A percentile compares a stretch with the other conserved stretches of the same genome.
Evolutionary conservation across 1,140 invertebrate species (phyloP).

Genomic region (Helicoverpa armigera): DNA sequence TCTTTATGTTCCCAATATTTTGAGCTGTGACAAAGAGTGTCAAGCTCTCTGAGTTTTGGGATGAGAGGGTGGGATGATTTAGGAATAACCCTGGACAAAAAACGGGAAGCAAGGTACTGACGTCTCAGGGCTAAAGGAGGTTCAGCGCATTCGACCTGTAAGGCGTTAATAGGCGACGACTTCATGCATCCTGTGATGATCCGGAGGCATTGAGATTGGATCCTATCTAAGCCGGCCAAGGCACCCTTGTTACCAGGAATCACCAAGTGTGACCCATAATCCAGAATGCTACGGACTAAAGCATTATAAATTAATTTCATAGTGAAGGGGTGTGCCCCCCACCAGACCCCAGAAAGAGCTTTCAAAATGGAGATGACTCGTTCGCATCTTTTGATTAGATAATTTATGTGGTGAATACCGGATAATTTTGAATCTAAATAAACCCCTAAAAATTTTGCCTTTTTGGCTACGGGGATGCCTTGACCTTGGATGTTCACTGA

Average conservation of each 20-base stretch:
- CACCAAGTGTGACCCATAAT: constrained; percentile 29
- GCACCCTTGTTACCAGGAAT: constrained; percentile 30
- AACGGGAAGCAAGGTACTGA: no score
- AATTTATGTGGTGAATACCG: constrained; percentile 43
- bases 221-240: neutral
- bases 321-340: constrained; percentile 51
- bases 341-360: constrained; percentile 50
- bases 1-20: no score
- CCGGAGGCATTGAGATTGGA: no score
- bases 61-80: no score
- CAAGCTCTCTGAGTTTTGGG: no score
- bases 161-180: no score
- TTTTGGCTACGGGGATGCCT: neutral
- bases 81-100: no score
- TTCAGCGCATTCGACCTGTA: no score
- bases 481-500: neutral
- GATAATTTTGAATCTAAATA: constrained; percentile 46
- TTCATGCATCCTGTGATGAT: no score
- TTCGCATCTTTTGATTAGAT: neutral
- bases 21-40: no score
- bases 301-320: constrained; percentile 55
- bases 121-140: no score
- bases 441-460: constrained; percentile 54
- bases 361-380: constrained; percentile 39
- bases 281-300: neutral